Evolutionary conservation across 1,140 invertebrate genomes (phyloP), one percentile per base, ranked within the genome.

Genomic region (Diorhabda carinulata): DNA sequence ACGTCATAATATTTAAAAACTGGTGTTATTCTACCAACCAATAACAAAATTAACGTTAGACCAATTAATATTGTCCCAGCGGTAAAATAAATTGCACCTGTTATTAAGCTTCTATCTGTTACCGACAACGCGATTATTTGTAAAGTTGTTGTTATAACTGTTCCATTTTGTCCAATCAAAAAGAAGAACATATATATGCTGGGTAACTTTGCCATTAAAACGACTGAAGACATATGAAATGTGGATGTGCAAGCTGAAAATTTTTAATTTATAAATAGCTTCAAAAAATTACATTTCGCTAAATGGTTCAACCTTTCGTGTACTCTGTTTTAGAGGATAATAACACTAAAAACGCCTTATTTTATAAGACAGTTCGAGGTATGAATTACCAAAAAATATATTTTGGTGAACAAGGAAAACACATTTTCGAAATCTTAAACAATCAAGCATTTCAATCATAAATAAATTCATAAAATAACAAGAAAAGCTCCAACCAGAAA

Each of bases 91-190:
- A 64, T 47, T 9, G 25, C 3, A 3, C 43, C 63, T 10, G 43
- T 25, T 9, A 8, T 41, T 52, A 9, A 4, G 3, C 45, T 25
- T 4, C n/a, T 47, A 6, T 64, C 63, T 8, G 63, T 64, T 25
- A 64, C 44, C 10, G 63, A 10, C 10, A 64, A 25, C 9, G 63
- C 52, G 2, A 64, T 47, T 3, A 64, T 45, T 64, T 64, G 63
- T 3, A 64, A n/a, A 5, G 56, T 8, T 0, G 9, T 44, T 6
- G 44, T 41, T 7, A 64, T 8, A 8, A 64, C 40, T 6, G 8
- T 45, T 57, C 63, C 63, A 56, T 44, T 44, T 64, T 64, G 63
- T 40, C 63, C 63, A 10, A 64, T 9, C 3, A 64, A 47, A 43
- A 64, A 64, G 9, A 25, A 9, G 40, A 45, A 40, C 63, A 64